These are phyloP conservation scores for Brachyptera putata DNA, from an alignment of 2,888 invertebrate genomes.

Conservation along the genomic window DNA sequence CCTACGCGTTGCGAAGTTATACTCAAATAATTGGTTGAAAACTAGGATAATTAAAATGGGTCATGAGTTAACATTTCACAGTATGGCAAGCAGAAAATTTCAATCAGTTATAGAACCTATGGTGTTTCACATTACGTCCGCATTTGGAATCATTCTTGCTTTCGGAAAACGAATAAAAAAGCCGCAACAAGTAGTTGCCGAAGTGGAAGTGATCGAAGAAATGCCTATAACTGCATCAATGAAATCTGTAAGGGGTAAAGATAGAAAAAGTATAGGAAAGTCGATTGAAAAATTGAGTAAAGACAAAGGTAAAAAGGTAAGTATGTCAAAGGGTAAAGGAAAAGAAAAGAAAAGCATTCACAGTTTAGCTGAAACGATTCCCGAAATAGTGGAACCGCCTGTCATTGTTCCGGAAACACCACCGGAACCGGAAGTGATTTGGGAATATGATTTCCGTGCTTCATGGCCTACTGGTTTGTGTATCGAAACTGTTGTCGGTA, in stretches of 20 bases:
- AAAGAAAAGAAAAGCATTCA: neutral
- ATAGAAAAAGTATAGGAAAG: neutral
- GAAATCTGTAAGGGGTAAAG: neutral
- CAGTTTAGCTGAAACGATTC: neutral
- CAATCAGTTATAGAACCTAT: conserved; percentile 21
- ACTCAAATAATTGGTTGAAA: conserved; percentile 33
- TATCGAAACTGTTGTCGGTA: conserved; percentile 37
- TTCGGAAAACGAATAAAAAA: conserved; percentile 33
- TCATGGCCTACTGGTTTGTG: conserved; percentile 40
- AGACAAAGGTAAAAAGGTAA: neutral
- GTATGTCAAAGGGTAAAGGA: conserved; percentile 3
- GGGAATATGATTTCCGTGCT: conserved; percentile 35
- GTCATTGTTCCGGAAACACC: neutral
- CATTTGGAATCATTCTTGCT: conserved; percentile 38
- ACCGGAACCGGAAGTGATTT: neutral
- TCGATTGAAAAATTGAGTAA: neutral
- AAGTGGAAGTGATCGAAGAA: neutral
- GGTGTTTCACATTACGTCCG: conserved; percentile 39
- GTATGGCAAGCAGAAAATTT: conserved; percentile 15
- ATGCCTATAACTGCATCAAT: too few relatives aligned
- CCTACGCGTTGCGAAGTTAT: conserved; percentile 39
- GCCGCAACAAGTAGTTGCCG: neutral
- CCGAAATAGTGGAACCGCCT: neutral
- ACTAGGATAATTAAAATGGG: conserved; percentile 35
- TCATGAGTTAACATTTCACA: conserved; percentile 36